Evolutionary conservation across 2,113 vertebrate species (phyloP), one percentile per base, ranked within the genome.

Genomic region (Sinosuthora webbiana): DNA sequence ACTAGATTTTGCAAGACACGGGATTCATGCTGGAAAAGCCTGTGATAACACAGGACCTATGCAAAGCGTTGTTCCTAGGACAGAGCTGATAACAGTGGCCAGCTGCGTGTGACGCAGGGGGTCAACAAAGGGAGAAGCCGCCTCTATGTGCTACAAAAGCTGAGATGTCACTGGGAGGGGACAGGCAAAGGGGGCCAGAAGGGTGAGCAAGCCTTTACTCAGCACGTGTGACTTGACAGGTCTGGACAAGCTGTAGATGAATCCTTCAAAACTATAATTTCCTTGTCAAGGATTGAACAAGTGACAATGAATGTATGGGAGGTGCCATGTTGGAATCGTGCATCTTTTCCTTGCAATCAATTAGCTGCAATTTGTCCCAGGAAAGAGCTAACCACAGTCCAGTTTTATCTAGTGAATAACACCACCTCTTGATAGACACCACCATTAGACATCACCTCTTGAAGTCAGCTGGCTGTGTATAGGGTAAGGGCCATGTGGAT

Each of bases 1-100:
- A 92, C 50, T 9, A 70, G 76, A 89, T 96, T 92, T 89, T 91
- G 83, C 93, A 96, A 94, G 91, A 52, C 52, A 52, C 0, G 5
- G 67, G 71, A 50, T 80, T 44, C 0, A 0, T 50, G 30, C 39
- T 94, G 80, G 60, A 87, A 83, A 78, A 83, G 30, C 35, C 18
- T 50, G 55, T 68, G 56, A 47, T 91, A 70, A 92, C 11, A 28
- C 73, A 92, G 35, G 69, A 81, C 44, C 22, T 90, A 70, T 0
- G 0, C 42, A 86, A 42, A 87, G 30, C 1, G 1, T 9, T 90
- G 73, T n/a, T 90, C 39, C 76, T 3, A 2, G 31, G 15, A 23
- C 74, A 70, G 56, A 59, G 47, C 50, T 92, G 79, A 59, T 83
- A 90, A 63, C 35, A 37, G 16, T 44, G 74, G 15, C 76, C 53